phyloP scores from a whole-genome alignment of 2,888 invertebrate genomes.

The Cataglyphis livida region DNA sequence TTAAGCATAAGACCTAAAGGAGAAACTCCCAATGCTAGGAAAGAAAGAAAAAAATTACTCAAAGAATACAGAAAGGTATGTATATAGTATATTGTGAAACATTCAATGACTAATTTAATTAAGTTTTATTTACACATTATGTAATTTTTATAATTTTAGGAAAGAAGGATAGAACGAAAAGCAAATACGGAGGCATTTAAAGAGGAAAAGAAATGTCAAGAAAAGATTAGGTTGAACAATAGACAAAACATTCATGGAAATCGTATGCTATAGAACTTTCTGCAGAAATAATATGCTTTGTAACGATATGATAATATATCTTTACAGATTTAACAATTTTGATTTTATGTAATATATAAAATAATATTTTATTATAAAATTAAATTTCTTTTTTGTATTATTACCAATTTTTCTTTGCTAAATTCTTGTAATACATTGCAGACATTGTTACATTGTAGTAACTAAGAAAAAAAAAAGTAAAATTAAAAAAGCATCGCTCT shows the following conservation, averaged over 20 bases:
- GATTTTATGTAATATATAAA: background rate
- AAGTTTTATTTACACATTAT: constrained; percentile 5
- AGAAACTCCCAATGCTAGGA: constrained; percentile 92
- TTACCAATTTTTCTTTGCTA: background rate
- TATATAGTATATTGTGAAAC: constrained; percentile 43
- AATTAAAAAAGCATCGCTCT: background rate
- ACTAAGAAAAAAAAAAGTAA: background rate
- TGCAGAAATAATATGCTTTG: background rate
- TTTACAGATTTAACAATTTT: constrained; percentile 27
- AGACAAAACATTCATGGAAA: constrained; percentile 91
- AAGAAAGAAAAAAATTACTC: constrained; percentile 91
- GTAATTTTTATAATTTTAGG: constrained; percentile 83
- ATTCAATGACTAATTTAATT: background rate
- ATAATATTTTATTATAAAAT: background rate
- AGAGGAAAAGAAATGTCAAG: constrained; percentile 93
- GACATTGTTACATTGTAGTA: background rate
- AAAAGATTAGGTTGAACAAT: constrained; percentile 92
- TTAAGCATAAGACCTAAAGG: constrained; percentile 91
- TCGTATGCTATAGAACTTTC: constrained; percentile 87
- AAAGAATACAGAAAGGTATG: constrained; percentile 90
- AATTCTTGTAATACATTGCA: background rate
- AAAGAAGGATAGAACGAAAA: constrained; percentile 93
- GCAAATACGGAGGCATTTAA: constrained; percentile 93
- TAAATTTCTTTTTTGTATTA: background rate
- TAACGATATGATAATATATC: background rate